Evolutionary conservation across 2,113 vertebrate species (phyloP).

Genomic region (Camarhynchus parvulus): DNA sequence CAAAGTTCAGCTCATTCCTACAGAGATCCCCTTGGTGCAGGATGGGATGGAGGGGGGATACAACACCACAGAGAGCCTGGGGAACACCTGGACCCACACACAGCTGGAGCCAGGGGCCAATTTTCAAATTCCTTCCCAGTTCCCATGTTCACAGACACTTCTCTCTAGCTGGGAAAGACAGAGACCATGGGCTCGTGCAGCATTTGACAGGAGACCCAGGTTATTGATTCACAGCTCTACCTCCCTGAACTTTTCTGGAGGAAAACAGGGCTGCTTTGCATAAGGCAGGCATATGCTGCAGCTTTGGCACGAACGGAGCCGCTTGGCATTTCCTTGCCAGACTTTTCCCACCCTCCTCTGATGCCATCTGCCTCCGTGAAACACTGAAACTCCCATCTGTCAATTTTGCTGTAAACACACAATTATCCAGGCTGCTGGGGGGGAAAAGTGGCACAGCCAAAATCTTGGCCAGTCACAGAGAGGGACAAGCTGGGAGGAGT

Average conservation of each 20-base stretch:
- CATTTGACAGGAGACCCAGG: constrained; percentile 37
- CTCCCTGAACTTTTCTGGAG: constrained; percentile 38
- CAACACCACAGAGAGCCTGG: not conserved
- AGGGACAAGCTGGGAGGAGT: not conserved
- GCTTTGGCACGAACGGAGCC: constrained; percentile 56
- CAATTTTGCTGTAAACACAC: constrained; percentile 69
- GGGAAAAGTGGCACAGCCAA: not conserved
- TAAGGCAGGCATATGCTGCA: constrained; percentile 71
- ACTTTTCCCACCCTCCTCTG: constrained; percentile 71
- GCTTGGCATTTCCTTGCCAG: constrained; percentile 64
- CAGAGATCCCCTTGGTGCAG: not conserved
- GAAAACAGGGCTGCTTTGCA: constrained; percentile 48
- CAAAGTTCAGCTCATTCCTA: not conserved
- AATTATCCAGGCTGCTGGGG: constrained; percentile 48
- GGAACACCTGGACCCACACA: not conserved
- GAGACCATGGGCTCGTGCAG: not conserved
- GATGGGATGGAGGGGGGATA: not conserved
- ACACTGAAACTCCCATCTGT: constrained; percentile 67
- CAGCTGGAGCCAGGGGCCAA: not conserved
- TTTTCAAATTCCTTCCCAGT: not conserved
- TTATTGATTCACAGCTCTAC: constrained; percentile 61
- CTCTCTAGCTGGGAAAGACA: constrained; percentile 18
- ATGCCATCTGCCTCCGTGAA: constrained; percentile 65
- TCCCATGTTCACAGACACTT: not conserved
- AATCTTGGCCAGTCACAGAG: not conserved